Percentiles rank a stretch among this genome's conserved stretches.
Evolutionary conservation across 2,888 invertebrate genomes (phyloP).

Genomic region (Beris chalybata): DNA sequence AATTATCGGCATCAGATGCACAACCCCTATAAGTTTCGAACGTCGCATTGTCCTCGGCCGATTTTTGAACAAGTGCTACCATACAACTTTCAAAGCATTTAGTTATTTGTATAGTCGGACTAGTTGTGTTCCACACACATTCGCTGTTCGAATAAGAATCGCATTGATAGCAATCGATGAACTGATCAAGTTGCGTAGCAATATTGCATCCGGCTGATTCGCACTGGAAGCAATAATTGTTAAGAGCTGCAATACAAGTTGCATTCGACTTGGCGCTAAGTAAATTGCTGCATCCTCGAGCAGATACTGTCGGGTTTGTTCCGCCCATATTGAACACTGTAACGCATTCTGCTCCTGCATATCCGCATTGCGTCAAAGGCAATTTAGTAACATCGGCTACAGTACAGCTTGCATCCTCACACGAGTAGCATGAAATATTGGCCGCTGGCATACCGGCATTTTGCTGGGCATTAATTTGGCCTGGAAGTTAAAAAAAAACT

Average conservation of each 20-base stretch:
- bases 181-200: not conserved
- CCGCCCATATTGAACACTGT: constrained; percentile 7
- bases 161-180: constrained; percentile 24
- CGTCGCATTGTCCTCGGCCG: constrained; percentile 6
- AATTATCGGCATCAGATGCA: not conserved
- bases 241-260: constrained; percentile 7
- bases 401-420: constrained; percentile 5
- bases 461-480: constrained; percentile 8
- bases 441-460: not conserved
- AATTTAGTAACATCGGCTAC: not conserved
- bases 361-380: not conserved
- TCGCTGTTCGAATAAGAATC: constrained; percentile 26
- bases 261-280: constrained; percentile 6
- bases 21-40: constrained; percentile 24
- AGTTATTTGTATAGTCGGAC: too few species aligned
- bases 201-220: constrained; percentile 10
- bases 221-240: constrained; percentile 22
- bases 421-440: constrained; percentile 20
- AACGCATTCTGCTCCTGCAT: constrained; percentile 14
- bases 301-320: not conserved
- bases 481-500: too few species aligned
- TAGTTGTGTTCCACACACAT: constrained; percentile 20
- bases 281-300: constrained; percentile 23
- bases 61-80: constrained; percentile 22
- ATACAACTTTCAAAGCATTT: constrained; percentile 15